Evolutionary conservation across 1,140 invertebrate species (phyloP), one percentile per base, ranked within the genome.

Genomic region (Trachelipus rathkii): DNA sequence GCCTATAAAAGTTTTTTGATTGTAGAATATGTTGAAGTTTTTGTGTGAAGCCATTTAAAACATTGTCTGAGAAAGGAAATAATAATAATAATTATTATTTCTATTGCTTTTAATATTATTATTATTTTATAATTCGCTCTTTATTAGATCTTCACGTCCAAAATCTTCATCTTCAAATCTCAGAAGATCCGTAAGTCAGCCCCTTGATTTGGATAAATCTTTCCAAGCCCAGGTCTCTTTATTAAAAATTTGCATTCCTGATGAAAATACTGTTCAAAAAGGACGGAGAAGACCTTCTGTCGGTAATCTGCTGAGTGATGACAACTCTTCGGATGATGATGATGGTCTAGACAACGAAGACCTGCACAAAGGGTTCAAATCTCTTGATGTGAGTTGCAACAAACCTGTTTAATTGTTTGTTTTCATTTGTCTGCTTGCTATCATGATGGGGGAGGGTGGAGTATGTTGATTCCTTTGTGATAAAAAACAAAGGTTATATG

Each of bases 151-250:
- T 4, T 4, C 11, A 19, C 78, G 85, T 84, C 85, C 85, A 84
- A 85, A 85, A 85, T 81, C 86, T 85, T 85, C n/a, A n/a, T n/a
- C 87, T 83, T 87, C 89, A 53, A 87, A 89, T 82, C 85, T 91
- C 74, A 86, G 89, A 75, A 85, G 91, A 44, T 92, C 91, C 7
- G 85, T 91, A 21, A 92, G 90, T 82, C 91, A 92, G 82, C 91
- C 91, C 71, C 86, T 91, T 78, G 90, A 90, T 81, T 87, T 92
- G 77, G 90, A 91, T 84, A 82, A 80, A 71, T 60, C 82, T 0
- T 77, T 77, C 19, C 67, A 74, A 44, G 74, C 69, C 10, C 77
- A 73, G 0, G 53, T 53, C 10, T 75, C 73, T 23, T 60, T 60
- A 15, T 60, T 60, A 19, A 60, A 60, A 19, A 60, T 60, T 13